Base-by-base conservation (phyloP, 2,797 vertebrate genomes). In the Sebastes hubbsi region DNA sequence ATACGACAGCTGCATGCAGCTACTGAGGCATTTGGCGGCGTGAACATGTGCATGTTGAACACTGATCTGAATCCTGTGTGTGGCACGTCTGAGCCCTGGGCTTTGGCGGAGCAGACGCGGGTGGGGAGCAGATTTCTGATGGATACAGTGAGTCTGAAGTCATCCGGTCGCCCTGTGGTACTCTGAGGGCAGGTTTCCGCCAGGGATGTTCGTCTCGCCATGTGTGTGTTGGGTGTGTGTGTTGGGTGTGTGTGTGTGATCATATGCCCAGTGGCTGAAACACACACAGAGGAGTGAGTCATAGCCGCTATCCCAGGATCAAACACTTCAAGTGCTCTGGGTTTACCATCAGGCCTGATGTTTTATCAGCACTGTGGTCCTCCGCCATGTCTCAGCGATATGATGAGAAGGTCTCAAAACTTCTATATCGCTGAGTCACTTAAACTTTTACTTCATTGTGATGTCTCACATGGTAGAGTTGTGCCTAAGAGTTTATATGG, bases 141-240 rank as follows among this genome's bases (percentile, higher is more conserved):
- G 82, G 93, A 93, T 91, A 86, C 89, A 87, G 81, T 70, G 68
- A 91, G 84, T 87, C 89, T 94, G 87, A 93, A 94, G 91, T 95
- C 87, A 92, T 92, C 85, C 77, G 86, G 76, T 88, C 87, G 64
- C 81, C 81, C 86, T 67, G 64, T 72, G 76, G 59, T 69, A 72
- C 76, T 75, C 74, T 85, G 72, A 72, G 72, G 60, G 79, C 68
- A 77, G 88, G 77, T 87, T 92, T 84, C 81, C 55, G 46, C 73
- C 73, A 71, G 76, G 42, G 77, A 83, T 87, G 69, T 84, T 81
- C 80, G 42, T 46, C 42, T 46, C 42, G 42, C 42, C 42, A 42
- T 77, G 73, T 81, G 54, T 63, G 66, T 85, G 72, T 86, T 83
- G 81, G 67, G 34, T 77, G 70, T 81, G 54, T 63, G 66, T 85